These are phyloP conservation scores for Chelmon rostratus DNA, from an alignment of 2,797 vertebrate species.

Conservation along the genomic window DNA sequence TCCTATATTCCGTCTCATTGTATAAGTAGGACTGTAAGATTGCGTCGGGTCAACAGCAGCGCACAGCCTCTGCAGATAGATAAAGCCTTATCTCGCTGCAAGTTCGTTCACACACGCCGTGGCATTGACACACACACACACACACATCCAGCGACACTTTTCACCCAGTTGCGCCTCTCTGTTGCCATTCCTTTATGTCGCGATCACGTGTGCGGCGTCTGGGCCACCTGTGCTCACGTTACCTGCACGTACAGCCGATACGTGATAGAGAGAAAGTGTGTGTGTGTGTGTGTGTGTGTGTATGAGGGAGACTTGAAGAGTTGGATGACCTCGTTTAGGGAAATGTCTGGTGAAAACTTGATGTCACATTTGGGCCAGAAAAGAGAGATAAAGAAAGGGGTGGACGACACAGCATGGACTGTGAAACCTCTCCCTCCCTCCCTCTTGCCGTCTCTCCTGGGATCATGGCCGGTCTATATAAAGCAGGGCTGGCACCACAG, in stretches of 20 bases:
- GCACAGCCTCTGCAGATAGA: constrained; percentile 23
- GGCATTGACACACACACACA: constrained; percentile 16
- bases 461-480: constrained; percentile 62
- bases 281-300: no score
- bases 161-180: not conserved
- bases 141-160: constrained; percentile 6
- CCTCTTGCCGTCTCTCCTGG: constrained; percentile 36
- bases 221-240: not conserved
- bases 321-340: not conserved
- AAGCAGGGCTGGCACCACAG: constrained; percentile 36
- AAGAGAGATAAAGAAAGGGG: constrained; percentile 34
- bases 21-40: constrained; percentile 2
- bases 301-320: no score
- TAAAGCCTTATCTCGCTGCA: constrained; percentile 46
- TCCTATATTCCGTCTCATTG: not conserved
- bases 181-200: not conserved
- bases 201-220: not conserved
- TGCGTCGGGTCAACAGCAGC: constrained; percentile 23
- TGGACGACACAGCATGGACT: constrained; percentile 36
- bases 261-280: not conserved
- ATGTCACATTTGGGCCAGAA: constrained; percentile 33
- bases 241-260: no score
- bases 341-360: not conserved
- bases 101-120: constrained; percentile 40
- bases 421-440: constrained; percentile 27